A percentile compares a stretch with the other conserved stretches of the same genome.
Evolutionary conservation across 2,888 invertebrate genomes (phyloP).

Genomic region (Clunio marinus): DNA sequence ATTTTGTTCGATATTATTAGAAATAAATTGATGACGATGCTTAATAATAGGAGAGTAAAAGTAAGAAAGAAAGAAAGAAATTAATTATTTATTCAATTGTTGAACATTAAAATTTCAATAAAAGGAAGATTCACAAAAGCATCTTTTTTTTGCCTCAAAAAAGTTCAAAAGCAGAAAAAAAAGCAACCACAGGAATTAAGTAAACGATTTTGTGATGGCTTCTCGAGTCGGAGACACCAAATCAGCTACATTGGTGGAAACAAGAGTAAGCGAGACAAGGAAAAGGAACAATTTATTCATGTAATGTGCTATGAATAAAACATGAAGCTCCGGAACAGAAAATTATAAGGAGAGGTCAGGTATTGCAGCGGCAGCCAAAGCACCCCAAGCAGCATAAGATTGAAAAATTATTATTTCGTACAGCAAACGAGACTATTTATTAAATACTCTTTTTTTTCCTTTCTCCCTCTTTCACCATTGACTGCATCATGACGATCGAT

Average conservation of each 20-base stretch:
- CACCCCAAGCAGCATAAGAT: not conserved
- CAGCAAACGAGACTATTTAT: constrained; percentile 10
- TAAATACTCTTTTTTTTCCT: constrained; percentile 14
- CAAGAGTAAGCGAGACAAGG: not conserved
- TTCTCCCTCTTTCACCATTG: not conserved
- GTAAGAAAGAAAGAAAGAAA: too few species aligned
- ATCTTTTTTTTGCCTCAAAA: too few species aligned
- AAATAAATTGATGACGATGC: not conserved
- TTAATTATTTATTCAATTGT: too few species aligned
- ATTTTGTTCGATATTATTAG: not conserved
- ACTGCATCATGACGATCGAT: constrained; percentile 2
- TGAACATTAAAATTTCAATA: too few species aligned
- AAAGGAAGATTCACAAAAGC: too few species aligned
- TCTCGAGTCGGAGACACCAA: too few species aligned
- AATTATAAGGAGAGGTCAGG: constrained; percentile 33
- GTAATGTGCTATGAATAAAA: constrained; percentile 29
- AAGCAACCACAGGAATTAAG: too few species aligned
- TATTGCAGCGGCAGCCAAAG: not conserved
- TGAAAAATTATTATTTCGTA: constrained; percentile 29
- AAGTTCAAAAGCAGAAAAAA: too few species aligned
- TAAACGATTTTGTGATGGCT: too few species aligned
- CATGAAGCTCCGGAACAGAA: constrained; percentile 18
- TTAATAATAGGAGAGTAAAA: too few species aligned
- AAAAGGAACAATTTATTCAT: constrained; percentile 20
- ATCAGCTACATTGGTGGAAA: too few species aligned